Percentiles rank a stretch among this genome's conserved stretches.
Evolutionary conservation across 2,113 vertebrate genomes (phyloP).

Genomic region (Lepus europaeus): DNA sequence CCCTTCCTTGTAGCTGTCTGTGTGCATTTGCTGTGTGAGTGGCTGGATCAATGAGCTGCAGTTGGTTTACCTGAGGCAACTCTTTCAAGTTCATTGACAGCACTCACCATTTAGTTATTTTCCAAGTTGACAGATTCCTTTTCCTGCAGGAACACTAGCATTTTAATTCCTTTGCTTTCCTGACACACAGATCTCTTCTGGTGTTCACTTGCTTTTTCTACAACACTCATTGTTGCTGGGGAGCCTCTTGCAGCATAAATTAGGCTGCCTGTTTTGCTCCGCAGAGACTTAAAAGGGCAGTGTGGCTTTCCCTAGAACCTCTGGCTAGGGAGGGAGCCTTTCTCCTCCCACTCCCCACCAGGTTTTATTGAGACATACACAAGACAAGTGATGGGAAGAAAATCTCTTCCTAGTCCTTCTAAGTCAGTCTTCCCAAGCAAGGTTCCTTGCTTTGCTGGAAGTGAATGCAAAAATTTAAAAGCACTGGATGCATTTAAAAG

Average conservation of each 20-base stretch:
- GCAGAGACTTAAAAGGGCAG: neutral
- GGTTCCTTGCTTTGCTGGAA: neutral
- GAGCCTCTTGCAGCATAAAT: neutral
- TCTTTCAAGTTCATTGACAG: neutral
- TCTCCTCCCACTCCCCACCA: too few species aligned
- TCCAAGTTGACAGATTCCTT: neutral
- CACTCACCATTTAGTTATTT: conserved; percentile 22
- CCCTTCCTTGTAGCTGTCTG: accelerated
- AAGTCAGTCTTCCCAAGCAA: conserved; percentile 14
- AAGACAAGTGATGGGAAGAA: neutral
- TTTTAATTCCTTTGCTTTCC: conserved; percentile 10
- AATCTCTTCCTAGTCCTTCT: conserved; percentile 13
- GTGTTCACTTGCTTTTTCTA: neutral
- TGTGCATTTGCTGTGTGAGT: neutral
- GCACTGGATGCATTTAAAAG: conserved; percentile 11
- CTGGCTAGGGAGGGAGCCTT: neutral
- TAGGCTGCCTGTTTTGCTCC: neutral
- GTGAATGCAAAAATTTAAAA: neutral
- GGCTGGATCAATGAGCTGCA: neutral
- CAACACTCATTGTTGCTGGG: neutral
- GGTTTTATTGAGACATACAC: neutral
- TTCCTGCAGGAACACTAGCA: conserved; percentile 8
- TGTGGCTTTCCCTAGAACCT: neutral
- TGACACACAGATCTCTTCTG: neutral
- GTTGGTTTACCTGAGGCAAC: conserved; percentile 9